Evolutionary conservation across 2,113 vertebrate genomes (phyloP).

Genomic region (Coracopsis vasa): DNA sequence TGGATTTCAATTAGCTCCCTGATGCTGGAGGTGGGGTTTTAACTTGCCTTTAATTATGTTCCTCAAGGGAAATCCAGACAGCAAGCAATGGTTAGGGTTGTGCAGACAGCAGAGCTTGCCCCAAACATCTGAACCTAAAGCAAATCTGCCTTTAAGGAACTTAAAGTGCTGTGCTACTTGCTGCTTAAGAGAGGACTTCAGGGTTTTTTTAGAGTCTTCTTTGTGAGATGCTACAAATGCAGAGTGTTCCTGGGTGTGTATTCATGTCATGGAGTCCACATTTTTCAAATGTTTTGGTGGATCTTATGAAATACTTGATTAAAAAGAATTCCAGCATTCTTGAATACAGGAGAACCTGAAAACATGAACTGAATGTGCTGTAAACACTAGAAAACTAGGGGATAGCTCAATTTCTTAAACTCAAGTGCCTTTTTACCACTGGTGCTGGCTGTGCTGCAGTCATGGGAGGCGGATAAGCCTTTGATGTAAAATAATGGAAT

Average conservation of each 20-base stretch:
- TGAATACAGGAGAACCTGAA: neutral
- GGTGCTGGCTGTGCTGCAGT: neutral
- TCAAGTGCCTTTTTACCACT: neutral
- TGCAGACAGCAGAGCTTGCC: neutral
- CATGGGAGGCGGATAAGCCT: neutral
- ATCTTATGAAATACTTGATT: neutral
- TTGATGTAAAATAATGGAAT: neutral
- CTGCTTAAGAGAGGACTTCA: neutral
- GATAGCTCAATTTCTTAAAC: neutral
- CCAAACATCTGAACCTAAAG: neutral
- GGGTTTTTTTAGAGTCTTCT: neutral
- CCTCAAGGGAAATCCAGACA: neutral
- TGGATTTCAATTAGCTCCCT: constrained; percentile 58
- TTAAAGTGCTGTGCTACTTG: neutral
- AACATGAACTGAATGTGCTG: neutral
- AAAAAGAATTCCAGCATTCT: neutral
- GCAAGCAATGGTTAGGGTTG: neutral
- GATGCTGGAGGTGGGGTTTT: constrained; percentile 36
- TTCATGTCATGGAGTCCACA: neutral
- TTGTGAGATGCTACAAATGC: neutral
- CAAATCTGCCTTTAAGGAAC: neutral
- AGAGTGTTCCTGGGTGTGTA: neutral
- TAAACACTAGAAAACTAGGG: neutral
- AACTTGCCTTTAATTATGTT: constrained; percentile 40
- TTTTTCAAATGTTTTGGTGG: neutral